A percentile compares a stretch with the other conserved stretches of the same genome.
phyloP scores from a whole-genome alignment of 2,888 invertebrate species.

The Tiliacea aurago region DNA sequence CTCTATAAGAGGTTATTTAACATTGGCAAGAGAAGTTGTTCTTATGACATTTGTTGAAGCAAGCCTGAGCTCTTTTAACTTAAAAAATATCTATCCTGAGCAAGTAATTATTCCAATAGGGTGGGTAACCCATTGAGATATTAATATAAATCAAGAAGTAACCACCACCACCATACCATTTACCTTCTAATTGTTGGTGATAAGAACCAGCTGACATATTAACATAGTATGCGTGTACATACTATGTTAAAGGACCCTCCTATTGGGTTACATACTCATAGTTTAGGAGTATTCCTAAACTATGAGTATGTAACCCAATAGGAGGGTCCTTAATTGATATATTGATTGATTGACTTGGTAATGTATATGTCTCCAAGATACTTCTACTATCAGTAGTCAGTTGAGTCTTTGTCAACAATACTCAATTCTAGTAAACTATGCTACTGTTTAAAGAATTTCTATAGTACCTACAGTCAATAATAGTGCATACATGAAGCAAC shows the following conservation, averaged over 20 bases:
- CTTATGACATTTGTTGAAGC: no score
- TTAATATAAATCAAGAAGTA: background rate
- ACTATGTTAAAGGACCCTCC: no score
- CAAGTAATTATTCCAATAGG: background rate
- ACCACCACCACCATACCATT: no score
- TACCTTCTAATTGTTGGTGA: background rate
- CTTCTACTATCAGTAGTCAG: background rate
- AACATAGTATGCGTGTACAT: no score
- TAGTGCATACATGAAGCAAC: background rate
- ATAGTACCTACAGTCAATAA: background rate
- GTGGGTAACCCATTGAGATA: background rate
- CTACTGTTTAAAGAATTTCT: constrained; percentile 13
- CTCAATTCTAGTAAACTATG: background rate
- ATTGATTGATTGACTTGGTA: no score
- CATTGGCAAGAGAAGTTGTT: no score
- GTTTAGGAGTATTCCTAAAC: no score
- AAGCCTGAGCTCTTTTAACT: background rate
- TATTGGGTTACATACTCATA: no score
- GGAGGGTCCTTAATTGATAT: no score
- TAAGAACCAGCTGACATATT: background rate
- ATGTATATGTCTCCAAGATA: background rate
- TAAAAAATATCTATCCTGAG: no score
- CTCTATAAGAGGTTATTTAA: background rate
- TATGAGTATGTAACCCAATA: no score
- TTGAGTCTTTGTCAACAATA: constrained; percentile 19